These are phyloP conservation scores for Hoplodrina blanda DNA, from an alignment of 2,888 invertebrate genomes.

Conservation along the genomic window DNA sequence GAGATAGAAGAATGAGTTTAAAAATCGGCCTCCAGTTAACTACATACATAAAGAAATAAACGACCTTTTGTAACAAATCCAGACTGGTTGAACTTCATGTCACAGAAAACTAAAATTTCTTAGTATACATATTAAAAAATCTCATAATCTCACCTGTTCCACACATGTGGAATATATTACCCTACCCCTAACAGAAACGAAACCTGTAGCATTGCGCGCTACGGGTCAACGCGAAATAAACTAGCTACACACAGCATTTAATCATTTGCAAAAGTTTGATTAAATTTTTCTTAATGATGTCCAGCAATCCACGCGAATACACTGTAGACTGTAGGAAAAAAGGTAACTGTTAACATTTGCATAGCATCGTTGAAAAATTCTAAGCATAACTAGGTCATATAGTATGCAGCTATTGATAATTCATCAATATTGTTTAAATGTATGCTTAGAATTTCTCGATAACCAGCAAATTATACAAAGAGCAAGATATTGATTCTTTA, in stretches of 20 bases:
- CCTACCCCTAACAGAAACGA: constrained; percentile 90
- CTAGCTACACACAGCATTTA: constrained; percentile 89
- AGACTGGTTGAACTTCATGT: constrained; percentile 67
- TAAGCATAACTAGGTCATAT: constrained; percentile 76
- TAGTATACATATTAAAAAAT: constrained; percentile 85
- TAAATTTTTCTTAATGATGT: constrained; percentile 85
- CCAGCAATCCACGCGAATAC: constrained; percentile 87
- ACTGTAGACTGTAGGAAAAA: constrained; percentile 91
- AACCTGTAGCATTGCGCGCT: constrained; percentile 91
- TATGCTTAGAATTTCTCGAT: constrained; percentile 87
- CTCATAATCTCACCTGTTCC: constrained; percentile 90
- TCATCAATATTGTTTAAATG: constrained; percentile 43
- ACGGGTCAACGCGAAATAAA: constrained; percentile 89
- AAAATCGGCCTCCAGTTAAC: constrained; percentile 62
- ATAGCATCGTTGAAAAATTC: constrained; percentile 83
- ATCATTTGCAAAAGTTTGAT: constrained; percentile 85
- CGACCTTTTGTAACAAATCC: constrained; percentile 66
- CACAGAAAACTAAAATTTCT: constrained; percentile 82
- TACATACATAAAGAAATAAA: constrained; percentile 65
- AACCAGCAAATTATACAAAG: constrained; percentile 81
- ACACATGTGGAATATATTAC: constrained; percentile 86
- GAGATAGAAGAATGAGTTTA: constrained; percentile 41
- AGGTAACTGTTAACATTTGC: constrained; percentile 88
- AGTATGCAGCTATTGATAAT: constrained; percentile 1
- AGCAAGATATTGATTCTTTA: constrained; percentile 52